Evolutionary conservation across 1,140 invertebrate species (phyloP).

Genomic region (Palaemon carinicauda): DNA sequence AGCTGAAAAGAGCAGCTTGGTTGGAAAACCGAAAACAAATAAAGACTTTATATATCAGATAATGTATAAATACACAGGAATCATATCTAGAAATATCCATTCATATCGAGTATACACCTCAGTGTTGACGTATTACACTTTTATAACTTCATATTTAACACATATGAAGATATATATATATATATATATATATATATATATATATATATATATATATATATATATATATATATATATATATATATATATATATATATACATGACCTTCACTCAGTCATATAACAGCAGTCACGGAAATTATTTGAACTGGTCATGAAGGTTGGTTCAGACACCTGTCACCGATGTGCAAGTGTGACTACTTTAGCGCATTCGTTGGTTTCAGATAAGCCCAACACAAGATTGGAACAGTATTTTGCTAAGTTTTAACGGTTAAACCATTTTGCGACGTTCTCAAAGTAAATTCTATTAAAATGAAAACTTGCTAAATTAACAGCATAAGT

Average conservation of each 20-base stretch:
- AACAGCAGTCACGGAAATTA: not conserved
- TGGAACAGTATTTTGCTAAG: not conserved
- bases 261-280: not conserved
- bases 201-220: not conserved
- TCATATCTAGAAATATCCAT: too few species aligned
- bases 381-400: not conserved
- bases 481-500: too few species aligned
- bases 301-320: not conserved
- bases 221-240: not conserved
- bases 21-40: too few species aligned
- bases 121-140: too few species aligned
- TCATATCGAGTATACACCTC: too few species aligned
- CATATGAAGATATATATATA: not conserved
- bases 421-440: too few species aligned
- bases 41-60: too few species aligned
- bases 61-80: too few species aligned
- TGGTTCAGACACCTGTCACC: not conserved
- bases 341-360: not conserved
- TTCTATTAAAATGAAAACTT: too few species aligned
- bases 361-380: not conserved
- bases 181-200: not conserved
- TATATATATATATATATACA: not conserved
- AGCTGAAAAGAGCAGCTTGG: too few species aligned
- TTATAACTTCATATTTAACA: too few species aligned
- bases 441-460: too few species aligned